A percentile compares a stretch with the other conserved stretches of the same genome.
Conservation (phyloP, 1,140 invertebrate genomes). For the Trichonephila inaurata region DNA sequence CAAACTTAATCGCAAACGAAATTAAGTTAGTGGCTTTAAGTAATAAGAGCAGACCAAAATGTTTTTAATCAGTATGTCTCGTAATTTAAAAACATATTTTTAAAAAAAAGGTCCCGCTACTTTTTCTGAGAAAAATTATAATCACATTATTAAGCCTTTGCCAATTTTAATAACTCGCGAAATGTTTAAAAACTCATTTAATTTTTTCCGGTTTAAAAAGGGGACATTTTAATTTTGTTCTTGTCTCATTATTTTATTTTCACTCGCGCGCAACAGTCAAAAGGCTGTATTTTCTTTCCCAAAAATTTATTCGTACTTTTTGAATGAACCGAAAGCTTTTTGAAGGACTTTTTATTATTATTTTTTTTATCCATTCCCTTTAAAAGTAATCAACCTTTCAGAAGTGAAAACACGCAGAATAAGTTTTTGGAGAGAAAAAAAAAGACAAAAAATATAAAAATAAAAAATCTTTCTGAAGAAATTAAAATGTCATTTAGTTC, state of each 20-base stretch:
- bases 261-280: not conserved
- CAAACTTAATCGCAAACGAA: conserved; percentile 44
- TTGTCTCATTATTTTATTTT: conserved; percentile 62
- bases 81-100: conserved; percentile 55
- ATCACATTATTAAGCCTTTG: conserved; percentile 66
- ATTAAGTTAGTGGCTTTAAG: conserved; percentile 64
- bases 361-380: conserved; percentile 15
- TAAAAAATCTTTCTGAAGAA: conserved; percentile 47
- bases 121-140: conserved; percentile 14
- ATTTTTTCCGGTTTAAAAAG: conserved; percentile 50
- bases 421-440: not conserved
- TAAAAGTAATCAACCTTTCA: conserved; percentile 43
- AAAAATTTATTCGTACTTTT: not conserved
- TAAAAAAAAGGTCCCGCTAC: not conserved
- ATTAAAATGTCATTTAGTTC: conserved; percentile 74
- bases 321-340: conserved; percentile 19
- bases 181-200: conserved; percentile 73
- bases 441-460: not conserved
- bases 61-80: conserved; percentile 64
- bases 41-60: conserved; percentile 58
- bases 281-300: conserved; percentile 28
- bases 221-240: conserved; percentile 52
- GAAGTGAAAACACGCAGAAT: conserved; percentile 38
- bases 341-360: not conserved
- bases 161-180: conserved; percentile 56